Base-by-base conservation (phyloP, 2,888 invertebrate species). In the Sylvicola cinctus region DNA sequence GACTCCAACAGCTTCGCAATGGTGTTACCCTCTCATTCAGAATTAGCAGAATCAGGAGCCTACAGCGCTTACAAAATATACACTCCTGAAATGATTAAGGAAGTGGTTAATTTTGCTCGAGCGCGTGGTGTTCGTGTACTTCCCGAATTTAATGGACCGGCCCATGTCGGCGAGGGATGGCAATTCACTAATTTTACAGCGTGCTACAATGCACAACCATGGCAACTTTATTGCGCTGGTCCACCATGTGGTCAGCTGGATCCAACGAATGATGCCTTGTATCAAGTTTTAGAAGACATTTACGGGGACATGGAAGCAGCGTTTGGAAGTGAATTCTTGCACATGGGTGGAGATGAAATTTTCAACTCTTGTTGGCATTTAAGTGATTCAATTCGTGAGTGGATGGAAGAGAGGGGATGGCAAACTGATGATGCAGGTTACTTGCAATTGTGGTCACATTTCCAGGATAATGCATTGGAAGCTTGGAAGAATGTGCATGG, bases 1-100 rank as follows among this genome's bases (percentile, higher is more conserved):
- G 90, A 90, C 54, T 76, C 78, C 32, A 85, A 87, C 42, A 84
- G 85, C 43, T 88, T 88, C 52, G 87, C 90, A 1, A 80, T 80
- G 47, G 72, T 74, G 36, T 71, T 76, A 2, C 63, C 62, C 42
- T 66, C 66, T 15, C 62, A 63, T 43, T 79, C 79, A 0, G 55
- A 71, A 27, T 49, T 81, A 29, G 60, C 72, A 2, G 65, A 64
- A 41, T 63, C 69, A 20, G 88, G 88, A 10, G 76, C 84, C 7
- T 75, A 77, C 45, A 62, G 70, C 1, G 68, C 74, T 36, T 62
- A 63, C 2, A 73, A 79, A 58, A 61, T 72, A 26, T 77, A 79
- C 48, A 65, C 70, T 2, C 11, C 20, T 16, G 29, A 33, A 2
- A 34, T 33, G 14, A 34, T 39, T 29, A 14, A 16, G 62, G 45